Evolutionary conservation across 2,113 vertebrate genomes (phyloP).

Genomic region (Choloepus hoffmanni): DNA sequence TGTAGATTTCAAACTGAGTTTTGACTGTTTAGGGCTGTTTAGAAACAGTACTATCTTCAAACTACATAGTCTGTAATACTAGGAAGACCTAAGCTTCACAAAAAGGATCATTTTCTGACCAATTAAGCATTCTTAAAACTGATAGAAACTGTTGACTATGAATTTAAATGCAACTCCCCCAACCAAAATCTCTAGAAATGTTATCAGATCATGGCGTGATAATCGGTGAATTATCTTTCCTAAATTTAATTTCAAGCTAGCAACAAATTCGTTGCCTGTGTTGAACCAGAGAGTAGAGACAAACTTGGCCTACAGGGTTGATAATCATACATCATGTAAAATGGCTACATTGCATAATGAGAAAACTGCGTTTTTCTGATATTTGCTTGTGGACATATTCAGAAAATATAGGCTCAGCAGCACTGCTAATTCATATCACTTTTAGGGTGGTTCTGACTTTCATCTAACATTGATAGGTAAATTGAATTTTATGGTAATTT

Average conservation of each 20-base stretch:
- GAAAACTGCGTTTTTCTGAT: not conserved
- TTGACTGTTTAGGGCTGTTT: not conserved
- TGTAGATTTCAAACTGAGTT: not conserved
- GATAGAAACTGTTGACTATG: not conserved
- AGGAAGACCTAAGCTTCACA: not conserved
- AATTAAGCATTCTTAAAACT: constrained; percentile 8
- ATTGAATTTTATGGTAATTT: not conserved
- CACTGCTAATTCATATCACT: not conserved
- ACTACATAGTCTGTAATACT: not conserved
- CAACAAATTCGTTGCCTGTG: not conserved
- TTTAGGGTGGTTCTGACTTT: not conserved
- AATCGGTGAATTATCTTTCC: not conserved
- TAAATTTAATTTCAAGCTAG: constrained; percentile 32
- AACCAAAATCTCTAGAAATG: not conserved
- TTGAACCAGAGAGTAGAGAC: not conserved
- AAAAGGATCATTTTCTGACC: not conserved
- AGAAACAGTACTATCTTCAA: not conserved
- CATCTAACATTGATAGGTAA: not conserved
- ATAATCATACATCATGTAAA: not conserved
- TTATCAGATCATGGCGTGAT: not conserved
- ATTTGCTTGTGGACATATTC: not conserved
- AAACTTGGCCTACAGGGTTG: not conserved
- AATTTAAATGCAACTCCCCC: not conserved
- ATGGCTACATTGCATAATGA: not conserved
- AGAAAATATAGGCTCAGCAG: not conserved